These are phyloP conservation scores for Oryzias melastigma DNA, from an alignment of 2,113 vertebrate species.

Conservation along the genomic window DNA sequence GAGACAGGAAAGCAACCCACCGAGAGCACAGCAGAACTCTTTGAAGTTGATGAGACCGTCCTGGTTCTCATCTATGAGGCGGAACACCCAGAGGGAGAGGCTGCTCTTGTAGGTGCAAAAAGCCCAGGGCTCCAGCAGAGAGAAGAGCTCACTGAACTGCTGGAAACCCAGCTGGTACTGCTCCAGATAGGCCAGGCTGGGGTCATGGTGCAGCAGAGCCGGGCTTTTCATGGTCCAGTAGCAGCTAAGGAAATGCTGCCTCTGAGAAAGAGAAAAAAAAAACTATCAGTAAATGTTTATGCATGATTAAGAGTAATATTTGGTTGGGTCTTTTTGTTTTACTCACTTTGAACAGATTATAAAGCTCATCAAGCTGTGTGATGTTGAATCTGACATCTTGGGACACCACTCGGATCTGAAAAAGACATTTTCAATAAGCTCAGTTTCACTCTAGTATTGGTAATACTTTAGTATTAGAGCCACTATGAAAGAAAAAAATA, in stretches of 20 bases:
- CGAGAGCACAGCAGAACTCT: conserved; percentile 87
- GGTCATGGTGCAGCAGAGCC: conserved; percentile 88
- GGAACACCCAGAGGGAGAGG: conserved; percentile 88
- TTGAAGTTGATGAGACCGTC: conserved; percentile 93
- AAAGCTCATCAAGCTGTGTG: conserved; percentile 89
- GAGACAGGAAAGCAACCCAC: conserved; percentile 63
- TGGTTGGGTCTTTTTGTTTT: background rate
- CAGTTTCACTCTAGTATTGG: background rate
- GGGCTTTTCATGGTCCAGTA: conserved; percentile 87
- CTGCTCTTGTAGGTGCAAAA: conserved; percentile 82
- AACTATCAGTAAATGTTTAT: conserved; percentile 9
- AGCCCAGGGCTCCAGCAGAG: conserved; percentile 91
- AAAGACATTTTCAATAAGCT: conserved; percentile 12
- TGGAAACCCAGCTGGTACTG: conserved; percentile 93
- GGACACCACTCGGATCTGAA: conserved; percentile 90
- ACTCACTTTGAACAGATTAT: conserved; percentile 92
- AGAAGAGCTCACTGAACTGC: conserved; percentile 87
- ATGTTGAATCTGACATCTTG: conserved; percentile 88
- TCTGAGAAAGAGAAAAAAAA: conserved; percentile 79
- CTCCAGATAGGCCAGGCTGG: conserved; percentile 92
- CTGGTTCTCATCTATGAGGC: conserved; percentile 87
- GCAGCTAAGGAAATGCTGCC: conserved; percentile 93
- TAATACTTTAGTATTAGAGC: background rate
- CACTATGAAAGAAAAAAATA: too few relatives aligned
- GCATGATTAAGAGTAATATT: background rate